Evolutionary conservation across 2,113 vertebrate genomes (phyloP).

Genomic region (Pimephales promelas): DNA sequence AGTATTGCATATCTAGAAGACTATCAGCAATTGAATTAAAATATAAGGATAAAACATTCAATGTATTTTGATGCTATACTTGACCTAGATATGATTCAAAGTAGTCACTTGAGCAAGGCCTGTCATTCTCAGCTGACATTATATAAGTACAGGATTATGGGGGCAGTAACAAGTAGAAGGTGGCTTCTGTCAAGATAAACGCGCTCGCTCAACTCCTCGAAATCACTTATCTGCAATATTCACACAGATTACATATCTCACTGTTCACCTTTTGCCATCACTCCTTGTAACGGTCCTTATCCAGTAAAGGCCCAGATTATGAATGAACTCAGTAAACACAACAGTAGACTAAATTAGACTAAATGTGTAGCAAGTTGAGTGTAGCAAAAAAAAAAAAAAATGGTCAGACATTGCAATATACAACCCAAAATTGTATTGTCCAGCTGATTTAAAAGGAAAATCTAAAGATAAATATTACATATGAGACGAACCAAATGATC

Average conservation of each 20-base stretch:
- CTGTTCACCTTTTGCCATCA: conserved; percentile 8
- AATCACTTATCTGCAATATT: background rate
- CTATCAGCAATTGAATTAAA: conserved; percentile 38
- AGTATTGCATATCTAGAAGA: conserved; percentile 57
- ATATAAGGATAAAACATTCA: conserved; percentile 31
- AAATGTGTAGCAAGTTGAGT: conserved; percentile 17
- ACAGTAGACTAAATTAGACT: conserved; percentile 30
- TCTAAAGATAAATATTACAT: conserved; percentile 35
- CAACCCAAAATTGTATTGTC: conserved; percentile 3
- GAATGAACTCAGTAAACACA: conserved; percentile 42
- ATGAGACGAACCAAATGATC: conserved; percentile 37
- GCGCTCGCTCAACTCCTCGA: background rate
- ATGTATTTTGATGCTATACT: conserved; percentile 48
- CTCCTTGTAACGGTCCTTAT: conserved; percentile 37
- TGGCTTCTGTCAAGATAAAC: background rate
- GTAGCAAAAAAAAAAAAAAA: background rate
- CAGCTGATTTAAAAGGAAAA: conserved; percentile 28
- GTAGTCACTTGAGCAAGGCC: conserved; percentile 6
- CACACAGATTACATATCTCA: background rate
- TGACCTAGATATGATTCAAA: conserved; percentile 4
- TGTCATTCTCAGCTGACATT: conserved; percentile 4
- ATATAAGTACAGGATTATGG: background rate
- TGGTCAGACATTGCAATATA: conserved; percentile 19
- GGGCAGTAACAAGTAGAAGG: conserved; percentile 6
- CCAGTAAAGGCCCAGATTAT: conserved; percentile 35